Conservation (phyloP, 2,113 vertebrate genomes). For the Dicentrarchus labrax region DNA sequence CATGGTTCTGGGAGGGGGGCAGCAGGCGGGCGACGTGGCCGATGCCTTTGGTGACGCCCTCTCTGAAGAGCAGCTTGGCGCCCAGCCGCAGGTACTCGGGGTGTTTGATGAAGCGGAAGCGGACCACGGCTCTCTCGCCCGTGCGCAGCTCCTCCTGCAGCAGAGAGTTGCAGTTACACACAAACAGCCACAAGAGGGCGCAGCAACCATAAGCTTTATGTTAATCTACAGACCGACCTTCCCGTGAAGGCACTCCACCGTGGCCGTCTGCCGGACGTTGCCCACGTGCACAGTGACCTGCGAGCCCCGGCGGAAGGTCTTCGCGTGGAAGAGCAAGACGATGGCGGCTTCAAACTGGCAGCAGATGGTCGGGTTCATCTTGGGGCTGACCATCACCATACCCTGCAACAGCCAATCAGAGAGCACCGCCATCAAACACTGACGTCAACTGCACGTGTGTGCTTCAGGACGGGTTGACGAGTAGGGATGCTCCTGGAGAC, state of each 20-base stretch:
- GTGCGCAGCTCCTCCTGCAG: conserved; percentile 94
- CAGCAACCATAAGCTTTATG: too few relatives aligned
- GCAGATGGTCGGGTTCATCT: conserved; percentile 98
- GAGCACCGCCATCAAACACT: not conserved
- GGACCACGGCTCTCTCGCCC: conserved; percentile 94
- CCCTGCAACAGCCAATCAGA: conserved; percentile 82
- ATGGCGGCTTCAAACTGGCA: conserved; percentile 96
- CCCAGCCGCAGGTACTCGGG: conserved; percentile 95
- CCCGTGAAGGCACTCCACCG: conserved; percentile 92
- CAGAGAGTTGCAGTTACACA: not conserved
- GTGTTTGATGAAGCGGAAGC: conserved; percentile 96
- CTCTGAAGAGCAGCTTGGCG: conserved; percentile 96
- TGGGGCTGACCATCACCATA: conserved; percentile 98
- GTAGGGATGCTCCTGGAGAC: too few relatives aligned
- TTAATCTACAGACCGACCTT: conserved; percentile 79
- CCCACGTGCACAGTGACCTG: conserved; percentile 97
- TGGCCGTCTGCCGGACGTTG: conserved; percentile 95
- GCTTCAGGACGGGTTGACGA: not conserved
- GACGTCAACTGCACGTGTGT: not conserved
- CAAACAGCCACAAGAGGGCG: not conserved
- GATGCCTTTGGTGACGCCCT: conserved; percentile 97
- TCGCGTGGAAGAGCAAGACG: conserved; percentile 95
- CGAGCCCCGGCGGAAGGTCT: conserved; percentile 94
- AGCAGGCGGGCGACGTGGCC: conserved; percentile 94
- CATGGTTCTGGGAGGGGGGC: conserved; percentile 83